These are phyloP conservation scores for Xylota segnis DNA, from an alignment of 2,888 invertebrate genomes.

Conservation along the genomic window DNA sequence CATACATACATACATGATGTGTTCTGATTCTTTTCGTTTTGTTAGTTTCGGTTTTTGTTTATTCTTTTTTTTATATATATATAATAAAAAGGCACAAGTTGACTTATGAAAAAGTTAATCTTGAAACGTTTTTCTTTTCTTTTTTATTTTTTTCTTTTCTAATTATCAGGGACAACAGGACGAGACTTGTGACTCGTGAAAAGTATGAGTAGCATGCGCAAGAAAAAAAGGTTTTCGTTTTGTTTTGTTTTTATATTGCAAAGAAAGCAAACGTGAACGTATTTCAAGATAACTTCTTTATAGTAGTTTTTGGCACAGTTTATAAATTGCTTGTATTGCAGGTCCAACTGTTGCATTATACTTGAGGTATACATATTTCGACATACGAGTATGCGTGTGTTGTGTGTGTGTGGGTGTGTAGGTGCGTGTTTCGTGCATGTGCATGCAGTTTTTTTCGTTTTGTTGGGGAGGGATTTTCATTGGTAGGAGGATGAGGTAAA, in stretches of 20 bases:
- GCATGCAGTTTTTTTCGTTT: conserved; percentile 41
- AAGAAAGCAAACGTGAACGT: neutral
- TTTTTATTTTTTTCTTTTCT: conserved; percentile 25
- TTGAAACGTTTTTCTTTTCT: conserved; percentile 52
- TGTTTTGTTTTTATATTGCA: neutral
- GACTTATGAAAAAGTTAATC: conserved; percentile 61
- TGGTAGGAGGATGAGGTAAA: conserved; percentile 56
- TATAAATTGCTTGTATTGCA: conserved; percentile 70
- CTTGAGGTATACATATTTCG: conserved; percentile 64
- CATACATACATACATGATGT: conserved; percentile 77
- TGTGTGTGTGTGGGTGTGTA: conserved; percentile 31
- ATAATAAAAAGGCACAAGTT: conserved; percentile 78
- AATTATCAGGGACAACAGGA: conserved; percentile 2
- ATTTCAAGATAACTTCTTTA: conserved; percentile 68
- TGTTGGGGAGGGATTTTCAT: neutral
- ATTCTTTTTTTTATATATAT: conserved; percentile 39
- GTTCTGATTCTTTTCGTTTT: conserved; percentile 67
- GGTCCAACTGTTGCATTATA: conserved; percentile 72
- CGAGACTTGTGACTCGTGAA: neutral
- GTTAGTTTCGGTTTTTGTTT: conserved; percentile 11
- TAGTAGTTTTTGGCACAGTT: conserved; percentile 72
- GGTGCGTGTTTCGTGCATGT: conserved; percentile 35
- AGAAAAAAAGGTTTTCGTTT: neutral
- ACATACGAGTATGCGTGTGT: conserved; percentile 52
- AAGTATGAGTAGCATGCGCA: conserved; percentile 9